Base-by-base conservation (phyloP, 2,113 vertebrate species). In the Catharus minimus region DNA sequence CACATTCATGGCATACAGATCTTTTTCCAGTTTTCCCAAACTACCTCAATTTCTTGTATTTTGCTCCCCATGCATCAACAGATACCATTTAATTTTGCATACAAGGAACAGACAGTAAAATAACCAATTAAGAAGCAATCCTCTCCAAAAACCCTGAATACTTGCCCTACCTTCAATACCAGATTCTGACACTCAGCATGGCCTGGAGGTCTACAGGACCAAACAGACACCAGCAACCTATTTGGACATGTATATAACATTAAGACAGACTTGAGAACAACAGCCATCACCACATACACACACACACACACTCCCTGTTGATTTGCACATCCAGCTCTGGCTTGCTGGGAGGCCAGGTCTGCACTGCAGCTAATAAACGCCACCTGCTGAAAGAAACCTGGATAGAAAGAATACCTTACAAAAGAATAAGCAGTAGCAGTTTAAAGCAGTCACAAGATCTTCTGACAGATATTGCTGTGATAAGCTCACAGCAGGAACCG, bases 371-470 rank as follows among this genome's bases (percentile, higher is more conserved):
- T 74, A 32, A 43, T 17, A 80, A 43, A 53, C 61, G 86, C 96
- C 96, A 96, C 76, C 96, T 96, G 67, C 92, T 91, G 96, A 90
- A 46, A 56, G 30, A 79, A 86, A 44, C 49, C 18, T n/a, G 24
- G 19, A 44, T 36, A 82, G 46, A 92, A 49, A 65, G 17, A 10
- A 15, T 15, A 74, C 71, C 58, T 32, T 44, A 24, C 28, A 77
- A 77, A 81, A 68, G n/a, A 71, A 69, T 27, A 62, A 62, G 17
- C 68, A 64, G 24, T 0, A 64, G 41, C 5, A 39, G 26, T 56
- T 76, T 33, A 41, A 46, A 76, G 15, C 0, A 0, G 13, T 9
- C 38, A n/a, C 19, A 41, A 39, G 39, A 44, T 33, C 32, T 49
- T 53, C 9, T 17, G 30, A 44, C 49, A 74, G 28, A 17, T 5